These are phyloP conservation scores for Corapipo altera DNA, from an alignment of 2,113 vertebrate species.

Conservation along the genomic window DNA sequence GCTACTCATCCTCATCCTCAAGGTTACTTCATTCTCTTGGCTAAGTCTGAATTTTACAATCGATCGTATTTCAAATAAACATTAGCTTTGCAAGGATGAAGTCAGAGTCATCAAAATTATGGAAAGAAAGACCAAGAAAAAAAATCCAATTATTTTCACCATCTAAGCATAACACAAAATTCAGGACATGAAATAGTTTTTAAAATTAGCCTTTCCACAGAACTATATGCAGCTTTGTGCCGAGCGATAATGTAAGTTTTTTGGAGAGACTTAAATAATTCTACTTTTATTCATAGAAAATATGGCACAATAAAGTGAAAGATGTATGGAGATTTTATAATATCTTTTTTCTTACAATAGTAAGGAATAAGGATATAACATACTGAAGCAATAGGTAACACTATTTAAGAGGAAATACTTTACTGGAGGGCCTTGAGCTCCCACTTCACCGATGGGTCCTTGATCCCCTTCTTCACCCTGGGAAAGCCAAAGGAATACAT, in stretches of 20 bases:
- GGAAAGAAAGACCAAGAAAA: background rate
- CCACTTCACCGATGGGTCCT: constrained; percentile 85
- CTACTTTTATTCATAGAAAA: background rate
- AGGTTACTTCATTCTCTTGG: background rate
- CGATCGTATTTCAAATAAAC: background rate
- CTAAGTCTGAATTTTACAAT: background rate
- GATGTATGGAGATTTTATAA: background rate
- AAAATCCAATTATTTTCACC: background rate
- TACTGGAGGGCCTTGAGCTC: constrained; percentile 89
- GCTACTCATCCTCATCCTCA: background rate
- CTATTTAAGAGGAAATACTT: constrained; percentile 66
- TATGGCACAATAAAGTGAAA: background rate
- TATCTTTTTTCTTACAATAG: background rate
- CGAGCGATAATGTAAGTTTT: background rate
- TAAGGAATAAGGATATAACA: background rate
- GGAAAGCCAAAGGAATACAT: background rate
- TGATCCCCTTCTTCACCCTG: constrained; percentile 96
- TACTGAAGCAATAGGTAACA: background rate
- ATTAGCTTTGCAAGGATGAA: background rate
- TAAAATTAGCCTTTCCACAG: background rate
- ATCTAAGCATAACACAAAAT: background rate
- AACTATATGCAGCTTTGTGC: background rate
- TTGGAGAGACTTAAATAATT: background rate
- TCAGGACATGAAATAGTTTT: background rate
- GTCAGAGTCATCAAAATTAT: background rate